Evolutionary conservation across 1,140 invertebrate species (phyloP).

Genomic region (Pachypeltis micranthus): DNA sequence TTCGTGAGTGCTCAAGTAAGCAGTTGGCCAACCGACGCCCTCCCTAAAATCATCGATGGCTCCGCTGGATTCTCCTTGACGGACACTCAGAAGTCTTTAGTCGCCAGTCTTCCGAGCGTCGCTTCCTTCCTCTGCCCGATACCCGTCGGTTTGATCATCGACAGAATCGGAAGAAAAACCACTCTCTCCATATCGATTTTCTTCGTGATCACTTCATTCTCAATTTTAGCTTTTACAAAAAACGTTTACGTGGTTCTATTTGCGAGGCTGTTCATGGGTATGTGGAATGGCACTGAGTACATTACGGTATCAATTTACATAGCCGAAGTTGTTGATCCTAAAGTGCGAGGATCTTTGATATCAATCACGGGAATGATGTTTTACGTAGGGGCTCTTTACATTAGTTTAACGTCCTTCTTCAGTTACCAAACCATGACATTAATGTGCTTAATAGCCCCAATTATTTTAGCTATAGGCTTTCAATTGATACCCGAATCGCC

Average conservation of each 20-base stretch:
- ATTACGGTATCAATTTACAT: constrained; percentile 54
- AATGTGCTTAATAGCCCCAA: constrained; percentile 46
- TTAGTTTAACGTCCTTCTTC: constrained; percentile 56
- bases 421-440: constrained; percentile 51
- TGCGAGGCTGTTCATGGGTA: constrained; percentile 37
- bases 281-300: constrained; percentile 58
- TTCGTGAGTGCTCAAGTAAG: neutral
- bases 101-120: constrained; percentile 18
- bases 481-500: constrained; percentile 72
- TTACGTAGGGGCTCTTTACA: constrained; percentile 58
- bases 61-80: constrained; percentile 5
- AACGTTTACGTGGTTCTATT: constrained; percentile 14
- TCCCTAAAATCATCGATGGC: constrained; percentile 16
- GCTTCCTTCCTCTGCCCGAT: constrained; percentile 26
- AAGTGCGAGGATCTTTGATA: constrained; percentile 35
- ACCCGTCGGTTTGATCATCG: constrained; percentile 39
- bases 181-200: constrained; percentile 51
- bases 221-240: constrained; percentile 39
- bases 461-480: constrained; percentile 52
- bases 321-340: constrained; percentile 41
- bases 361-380: constrained; percentile 69
- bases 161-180: constrained; percentile 62
- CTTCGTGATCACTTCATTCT: constrained; percentile 35
- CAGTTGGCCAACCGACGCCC: constrained; percentile 13
- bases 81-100: constrained; percentile 14